Percentiles rank a stretch among this genome's conserved stretches.
phyloP scores from a whole-genome alignment of 2,888 invertebrate genomes.

The Parnassius smintheus region DNA sequence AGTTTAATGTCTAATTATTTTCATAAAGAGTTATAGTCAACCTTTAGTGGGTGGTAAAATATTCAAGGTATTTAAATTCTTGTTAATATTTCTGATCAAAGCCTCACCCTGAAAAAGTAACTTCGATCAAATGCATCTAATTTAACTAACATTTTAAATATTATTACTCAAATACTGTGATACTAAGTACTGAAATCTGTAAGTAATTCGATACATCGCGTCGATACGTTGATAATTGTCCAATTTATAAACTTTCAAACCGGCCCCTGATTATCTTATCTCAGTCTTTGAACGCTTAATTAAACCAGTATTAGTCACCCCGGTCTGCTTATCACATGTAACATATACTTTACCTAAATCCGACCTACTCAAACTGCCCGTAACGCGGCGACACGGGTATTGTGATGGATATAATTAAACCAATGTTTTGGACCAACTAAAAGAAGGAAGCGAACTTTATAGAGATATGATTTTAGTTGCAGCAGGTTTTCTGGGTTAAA shows the following conservation, averaged over 20 bases:
- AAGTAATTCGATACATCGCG: neutral
- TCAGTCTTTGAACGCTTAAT: constrained; percentile 22
- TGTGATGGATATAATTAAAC: constrained; percentile 73
- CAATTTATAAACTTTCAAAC: constrained; percentile 20
- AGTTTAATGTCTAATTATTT: no score
- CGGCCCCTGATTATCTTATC: constrained; percentile 22
- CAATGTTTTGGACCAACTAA: constrained; percentile 39
- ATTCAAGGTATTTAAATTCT: no score
- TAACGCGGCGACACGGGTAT: constrained; percentile 64
- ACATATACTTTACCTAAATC: constrained; percentile 57
- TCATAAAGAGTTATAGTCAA: no score
- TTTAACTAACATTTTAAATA: no score
- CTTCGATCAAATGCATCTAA: no score
- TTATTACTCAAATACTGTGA: no score
- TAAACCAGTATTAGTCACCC: constrained; percentile 22
- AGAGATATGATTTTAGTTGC: neutral
- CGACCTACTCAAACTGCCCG: constrained; percentile 58
- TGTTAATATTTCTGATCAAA: constrained; percentile 17
- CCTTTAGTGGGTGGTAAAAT: no score
- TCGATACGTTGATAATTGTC: constrained; percentile 18
- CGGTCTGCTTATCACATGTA: constrained; percentile 47
- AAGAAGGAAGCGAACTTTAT: constrained; percentile 30
- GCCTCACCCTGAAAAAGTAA: neutral
- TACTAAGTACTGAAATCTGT: no score
- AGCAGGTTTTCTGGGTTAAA: no score